Evolutionary conservation across 1,140 invertebrate genomes (phyloP), one percentile per base, ranked within the genome.

Genomic region (Pseudoatta argentina): DNA sequence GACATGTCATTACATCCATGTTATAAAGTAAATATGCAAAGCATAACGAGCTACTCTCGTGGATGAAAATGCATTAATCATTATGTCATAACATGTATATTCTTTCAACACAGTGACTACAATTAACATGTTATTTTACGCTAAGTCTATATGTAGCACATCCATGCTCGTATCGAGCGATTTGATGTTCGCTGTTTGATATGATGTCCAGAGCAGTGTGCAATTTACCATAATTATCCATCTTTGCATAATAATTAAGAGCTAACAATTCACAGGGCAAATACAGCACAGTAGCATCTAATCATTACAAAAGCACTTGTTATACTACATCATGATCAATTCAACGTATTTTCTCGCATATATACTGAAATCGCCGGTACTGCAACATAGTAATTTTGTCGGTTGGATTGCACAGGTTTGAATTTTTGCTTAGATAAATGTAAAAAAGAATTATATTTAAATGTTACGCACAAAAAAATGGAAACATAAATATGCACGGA

Each of bases 221-320:
- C 39, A 48, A 8, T 63, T 3, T 39, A 73, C 48, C 24, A 27
- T 83, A 83, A 83, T 61, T 75, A 75, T 83, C 39, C n/a, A 55
- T 30, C 21, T 27, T 10, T 73, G 55, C 79, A 75, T 75, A 75
- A 72, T 82, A 73, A 83, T 83, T 75, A 61, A 83, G 39, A 63
- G 55, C 67, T 73, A 63, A 73, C 79, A 73, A 48, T 81, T 71
- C 10, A 12, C 6, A 48, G 27, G 24, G 24, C 55, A 73, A 83
- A 61, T 83, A 51, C 24, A 6, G 53, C 53, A 57, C 57, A 21
- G 24, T 44, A 73, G 79, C 39, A 75, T 75, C 55, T 61, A 83
- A 83, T 83, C 44, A 75, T 73, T 81, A 57, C 21, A 81, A 81
- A 71, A 72, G 66, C 78, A 81, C 48, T 81, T 55, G 30, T 72